Percentiles rank a stretch among this genome's conserved stretches.
These are phyloP conservation scores for Rhagonycha fulva DNA, from an alignment of 2,888 invertebrate species.

Conservation along the genomic window DNA sequence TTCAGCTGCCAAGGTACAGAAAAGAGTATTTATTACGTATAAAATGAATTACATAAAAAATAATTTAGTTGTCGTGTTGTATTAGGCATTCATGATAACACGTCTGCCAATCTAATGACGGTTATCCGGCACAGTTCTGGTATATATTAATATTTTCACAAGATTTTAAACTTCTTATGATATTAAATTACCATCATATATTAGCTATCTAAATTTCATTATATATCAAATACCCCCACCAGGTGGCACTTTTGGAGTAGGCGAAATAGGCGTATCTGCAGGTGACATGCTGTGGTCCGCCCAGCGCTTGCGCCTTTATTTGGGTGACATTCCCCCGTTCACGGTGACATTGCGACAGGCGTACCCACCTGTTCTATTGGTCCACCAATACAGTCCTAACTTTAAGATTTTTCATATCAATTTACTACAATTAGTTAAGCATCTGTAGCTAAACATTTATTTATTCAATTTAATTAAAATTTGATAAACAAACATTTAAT, in stretches of 20 bases:
- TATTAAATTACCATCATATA: constrained; percentile 2
- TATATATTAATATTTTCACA: neutral
- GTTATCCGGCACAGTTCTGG: neutral
- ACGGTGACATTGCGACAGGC: constrained; percentile 55
- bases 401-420: neutral
- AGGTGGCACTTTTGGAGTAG: constrained; percentile 52
- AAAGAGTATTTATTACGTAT: constrained; percentile 9
- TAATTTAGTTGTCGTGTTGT: neutral
- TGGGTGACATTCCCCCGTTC: constrained; percentile 52
- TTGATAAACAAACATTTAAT: neutral
- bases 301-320: constrained; percentile 48
- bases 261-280: constrained; percentile 53
- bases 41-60: neutral
- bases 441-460: neutral
- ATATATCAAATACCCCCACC: constrained; percentile 36
- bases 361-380: constrained; percentile 55
- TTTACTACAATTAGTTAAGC: neutral
- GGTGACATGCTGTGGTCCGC: constrained; percentile 52
- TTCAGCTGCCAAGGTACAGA: constrained; percentile 10
- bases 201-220: constrained; percentile 8
- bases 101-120: neutral
- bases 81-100: neutral
- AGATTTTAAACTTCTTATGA: neutral
- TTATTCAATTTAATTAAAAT: neutral
- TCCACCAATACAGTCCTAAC: constrained; percentile 49